Evolutionary conservation across 1,140 invertebrate genomes (phyloP).

Genomic region (Neocloeon triangulifer): DNA sequence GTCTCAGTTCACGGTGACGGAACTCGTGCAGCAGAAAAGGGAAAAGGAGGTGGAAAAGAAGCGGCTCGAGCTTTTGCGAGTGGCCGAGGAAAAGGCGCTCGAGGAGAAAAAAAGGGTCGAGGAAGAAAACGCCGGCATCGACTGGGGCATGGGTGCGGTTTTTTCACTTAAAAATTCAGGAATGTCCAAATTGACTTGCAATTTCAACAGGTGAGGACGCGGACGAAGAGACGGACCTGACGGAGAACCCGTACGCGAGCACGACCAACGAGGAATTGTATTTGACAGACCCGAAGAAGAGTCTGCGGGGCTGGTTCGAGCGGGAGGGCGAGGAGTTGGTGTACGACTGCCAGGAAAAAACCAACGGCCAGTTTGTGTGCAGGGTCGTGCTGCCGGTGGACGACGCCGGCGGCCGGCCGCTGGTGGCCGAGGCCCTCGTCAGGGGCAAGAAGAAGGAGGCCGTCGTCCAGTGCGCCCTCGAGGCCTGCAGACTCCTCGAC

Average conservation of each 20-base stretch:
- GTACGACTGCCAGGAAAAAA: conserved; percentile 65
- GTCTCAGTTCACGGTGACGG: conserved; percentile 52
- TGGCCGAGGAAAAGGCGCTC: conserved; percentile 19
- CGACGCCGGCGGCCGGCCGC: conserved; percentile 38
- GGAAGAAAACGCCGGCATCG: conserved; percentile 47
- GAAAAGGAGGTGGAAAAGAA: conserved; percentile 29
- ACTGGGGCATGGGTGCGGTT: conserved; percentile 69
- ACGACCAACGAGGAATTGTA: conserved; percentile 69
- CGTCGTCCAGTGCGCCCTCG: conserved; percentile 75
- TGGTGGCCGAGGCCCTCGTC: conserved; percentile 64
- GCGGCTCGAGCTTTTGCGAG: conserved; percentile 22
- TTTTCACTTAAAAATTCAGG: not conserved
- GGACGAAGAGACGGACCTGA: conserved; percentile 57
- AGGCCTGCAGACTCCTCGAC: conserved; percentile 83
- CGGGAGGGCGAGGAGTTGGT: conserved; percentile 70
- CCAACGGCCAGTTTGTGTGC: conserved; percentile 50
- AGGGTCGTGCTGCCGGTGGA: conserved; percentile 55
- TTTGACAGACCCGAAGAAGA: conserved; percentile 87
- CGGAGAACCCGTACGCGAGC: conserved; percentile 62
- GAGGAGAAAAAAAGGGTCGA: conserved; percentile 17
- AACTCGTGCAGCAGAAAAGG: conserved; percentile 42
- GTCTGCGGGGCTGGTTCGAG: conserved; percentile 82
- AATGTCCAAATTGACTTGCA: conserved; percentile 4
- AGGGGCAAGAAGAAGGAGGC: conserved; percentile 89
- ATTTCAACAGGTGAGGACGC: conserved; percentile 48